phyloP scores from a whole-genome alignment of 2,888 invertebrate species.

The Hydropsyche betteni region DNA sequence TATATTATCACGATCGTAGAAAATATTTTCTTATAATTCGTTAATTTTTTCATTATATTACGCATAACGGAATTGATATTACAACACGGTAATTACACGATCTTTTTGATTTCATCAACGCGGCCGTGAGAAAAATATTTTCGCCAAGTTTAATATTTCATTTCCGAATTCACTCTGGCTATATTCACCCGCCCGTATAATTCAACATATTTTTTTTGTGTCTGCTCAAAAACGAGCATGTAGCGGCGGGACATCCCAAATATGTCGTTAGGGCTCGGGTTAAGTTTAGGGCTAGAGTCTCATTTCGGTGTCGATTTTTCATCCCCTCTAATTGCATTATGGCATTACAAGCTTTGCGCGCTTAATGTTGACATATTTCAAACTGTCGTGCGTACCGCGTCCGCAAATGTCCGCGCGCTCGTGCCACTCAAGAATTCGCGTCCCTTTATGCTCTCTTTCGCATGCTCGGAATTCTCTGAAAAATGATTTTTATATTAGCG shows the following conservation, averaged over 20 bases:
- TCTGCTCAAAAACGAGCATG: background rate
- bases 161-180: background rate
- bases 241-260: conserved; percentile 21
- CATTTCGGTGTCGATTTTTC: conserved; percentile 35
- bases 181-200: background rate
- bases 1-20: no score
- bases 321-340: conserved; percentile 36
- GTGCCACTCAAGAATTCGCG: conserved; percentile 32
- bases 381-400: conserved; percentile 28
- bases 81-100: background rate
- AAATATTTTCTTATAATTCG: background rate
- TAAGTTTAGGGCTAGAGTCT: conserved; percentile 33
- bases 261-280: conserved; percentile 34
- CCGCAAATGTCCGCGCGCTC: conserved; percentile 20
- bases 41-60: background rate
- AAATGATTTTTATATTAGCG: conserved; percentile 13
- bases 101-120: background rate
- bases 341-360: conserved; percentile 29
- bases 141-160: background rate
- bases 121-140: no score
- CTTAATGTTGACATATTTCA: conserved; percentile 31
- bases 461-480: conserved; percentile 12
- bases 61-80: background rate
- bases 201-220: background rate
- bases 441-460: conserved; percentile 15